phyloP scores from a whole-genome alignment of 2,888 invertebrate species.

The Bugula neritina region DNA sequence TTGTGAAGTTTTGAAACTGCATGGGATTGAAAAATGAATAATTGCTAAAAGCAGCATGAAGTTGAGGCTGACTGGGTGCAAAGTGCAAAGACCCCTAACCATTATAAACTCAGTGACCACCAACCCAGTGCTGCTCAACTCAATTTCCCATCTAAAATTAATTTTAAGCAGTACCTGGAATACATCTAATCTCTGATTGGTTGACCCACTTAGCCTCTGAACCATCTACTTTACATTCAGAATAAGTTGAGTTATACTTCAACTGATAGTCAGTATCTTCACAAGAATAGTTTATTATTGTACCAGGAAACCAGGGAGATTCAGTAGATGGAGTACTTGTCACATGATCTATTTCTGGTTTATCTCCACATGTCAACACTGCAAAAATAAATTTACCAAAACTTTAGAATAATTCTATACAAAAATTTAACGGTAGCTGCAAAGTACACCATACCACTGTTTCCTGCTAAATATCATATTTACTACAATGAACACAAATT shows the following conservation, averaged over 20 bases:
- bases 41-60: not conserved
- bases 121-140: no score
- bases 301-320: not conserved
- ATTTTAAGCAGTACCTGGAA: not conserved
- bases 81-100: not conserved
- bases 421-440: no score
- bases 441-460: no score
- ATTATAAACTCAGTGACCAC: not conserved
- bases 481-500: no score
- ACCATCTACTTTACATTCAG: not conserved
- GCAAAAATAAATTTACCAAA: not conserved
- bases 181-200: not conserved
- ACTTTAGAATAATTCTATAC: no score
- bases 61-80: not conserved
- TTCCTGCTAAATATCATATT: no score
- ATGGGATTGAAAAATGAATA: no score
- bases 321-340: not conserved
- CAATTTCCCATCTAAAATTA: no score
- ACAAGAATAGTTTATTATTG: not conserved
- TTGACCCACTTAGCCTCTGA: not conserved
- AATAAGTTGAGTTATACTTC: not conserved
- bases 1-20: no score
- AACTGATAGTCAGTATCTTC: not conserved
- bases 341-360: not conserved
- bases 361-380: not conserved